Evolutionary conservation across 2,888 invertebrate species (phyloP), one percentile per base, ranked within the genome.

Genomic region (Dascillus cervinus): DNA sequence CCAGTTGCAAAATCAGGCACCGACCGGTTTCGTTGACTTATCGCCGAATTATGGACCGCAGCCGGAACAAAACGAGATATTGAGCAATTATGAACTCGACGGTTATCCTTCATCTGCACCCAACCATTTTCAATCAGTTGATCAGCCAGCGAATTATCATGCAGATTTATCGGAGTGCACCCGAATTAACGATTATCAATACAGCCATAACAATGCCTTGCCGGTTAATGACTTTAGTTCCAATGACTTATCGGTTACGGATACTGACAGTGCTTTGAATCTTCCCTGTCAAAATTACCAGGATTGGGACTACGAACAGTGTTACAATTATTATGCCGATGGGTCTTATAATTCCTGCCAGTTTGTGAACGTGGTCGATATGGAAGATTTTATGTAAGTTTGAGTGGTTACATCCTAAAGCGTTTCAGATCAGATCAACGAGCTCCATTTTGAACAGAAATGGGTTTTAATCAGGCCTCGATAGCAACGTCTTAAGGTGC

Each of bases 381-480:
- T 82, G 48, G 82, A 82, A 60, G 82, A 82, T 64, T 81, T 82
- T 61, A 79, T 82, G 82, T 82, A 65, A 81, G 82, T 77, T 44
- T 13, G n/a, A n/a, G n/a, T n/a, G n/a, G n/a, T n/a, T n/a, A n/a
- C n/a, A n/a, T n/a, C n/a, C n/a, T n/a, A n/a, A n/a, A n/a, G n/a
- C n/a, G n/a, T n/a, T n/a, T n/a, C n/a, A n/a, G n/a, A n/a, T n/a
- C n/a, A n/a, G n/a, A n/a, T n/a, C n/a, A n/a, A n/a, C n/a, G n/a
- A n/a, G n/a, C n/a, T n/a, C n/a, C n/a, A n/a, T n/a, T n/a, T n/a
- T n/a, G n/a, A n/a, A n/a, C n/a, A n/a, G n/a, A n/a, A n/a, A n/a
- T n/a, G n/a, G n/a, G n/a, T n/a, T n/a, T n/a, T n/a, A n/a, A n/a
- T n/a, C n/a, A n/a, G n/a, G n/a, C n/a, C n/a, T n/a, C n/a, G n/a